Conservation (phyloP, 2,113 vertebrate genomes). For the Epinephelus lanceolatus region DNA sequence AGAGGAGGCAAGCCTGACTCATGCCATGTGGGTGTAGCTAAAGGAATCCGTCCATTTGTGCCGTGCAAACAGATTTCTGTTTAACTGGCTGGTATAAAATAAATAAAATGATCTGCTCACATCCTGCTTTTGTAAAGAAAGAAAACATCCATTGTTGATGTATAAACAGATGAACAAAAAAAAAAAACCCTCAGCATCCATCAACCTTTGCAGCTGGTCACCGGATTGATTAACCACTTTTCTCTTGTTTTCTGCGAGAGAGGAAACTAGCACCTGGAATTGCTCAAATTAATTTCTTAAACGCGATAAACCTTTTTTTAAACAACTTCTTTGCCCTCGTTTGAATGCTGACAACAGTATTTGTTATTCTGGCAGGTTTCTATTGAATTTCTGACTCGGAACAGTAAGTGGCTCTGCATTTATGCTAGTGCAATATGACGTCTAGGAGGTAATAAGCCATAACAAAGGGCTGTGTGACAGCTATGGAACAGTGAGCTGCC, state of each 20-base stretch:
- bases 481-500: constrained; percentile 61
- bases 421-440: constrained; percentile 55
- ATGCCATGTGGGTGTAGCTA: constrained; percentile 54
- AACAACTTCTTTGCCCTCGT: constrained; percentile 6
- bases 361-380: constrained; percentile 49
- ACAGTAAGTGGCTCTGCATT: constrained; percentile 60
- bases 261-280: background rate
- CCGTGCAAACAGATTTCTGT: constrained; percentile 32
- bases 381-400: constrained; percentile 51
- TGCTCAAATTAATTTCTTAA: background rate
- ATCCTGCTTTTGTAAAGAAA: background rate
- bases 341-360: constrained; percentile 34
- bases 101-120: constrained; percentile 3
- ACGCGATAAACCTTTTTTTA: constrained; percentile 11
- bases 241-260: background rate
- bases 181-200: background rate
- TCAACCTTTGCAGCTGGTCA: constrained; percentile 5
- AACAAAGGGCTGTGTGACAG: constrained; percentile 75
- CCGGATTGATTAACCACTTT: constrained; percentile 8
- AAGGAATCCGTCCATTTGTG: constrained; percentile 45
- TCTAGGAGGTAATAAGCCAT: constrained; percentile 71
- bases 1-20: constrained; percentile 57
- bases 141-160: background rate
- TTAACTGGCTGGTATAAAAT: constrained; percentile 36
- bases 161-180: background rate